phyloP scores from a whole-genome alignment of 2,113 vertebrate species.

The Callospermophilus lateralis region DNA sequence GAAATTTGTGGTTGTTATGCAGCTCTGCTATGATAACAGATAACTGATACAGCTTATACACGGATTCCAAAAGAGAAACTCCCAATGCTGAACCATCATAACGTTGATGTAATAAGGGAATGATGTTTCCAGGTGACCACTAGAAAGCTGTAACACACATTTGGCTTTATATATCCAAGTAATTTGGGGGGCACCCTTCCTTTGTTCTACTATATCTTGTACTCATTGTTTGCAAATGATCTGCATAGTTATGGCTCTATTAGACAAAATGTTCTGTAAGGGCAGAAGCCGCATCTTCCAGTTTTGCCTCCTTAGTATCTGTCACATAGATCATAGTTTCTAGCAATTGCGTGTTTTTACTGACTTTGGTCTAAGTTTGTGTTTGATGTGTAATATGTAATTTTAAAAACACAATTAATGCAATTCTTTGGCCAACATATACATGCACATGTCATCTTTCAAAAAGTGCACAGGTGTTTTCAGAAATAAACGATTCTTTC shows the following conservation, averaged over 20 bases:
- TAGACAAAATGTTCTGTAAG: neutral
- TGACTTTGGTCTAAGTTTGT: neutral
- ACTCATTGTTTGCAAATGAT: neutral
- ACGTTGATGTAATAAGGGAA: neutral
- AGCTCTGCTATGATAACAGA: neutral
- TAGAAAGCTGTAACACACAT: neutral
- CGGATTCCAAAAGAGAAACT: slow-evolving; percentile 10
- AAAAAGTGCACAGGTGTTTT: neutral
- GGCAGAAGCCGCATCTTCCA: neutral
- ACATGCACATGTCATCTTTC: neutral
- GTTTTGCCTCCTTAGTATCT: neutral
- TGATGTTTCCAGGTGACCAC: neutral
- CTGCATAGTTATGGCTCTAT: neutral
- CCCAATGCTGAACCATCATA: neutral
- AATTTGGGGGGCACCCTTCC: neutral
- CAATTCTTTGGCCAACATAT: neutral
- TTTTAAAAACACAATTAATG: neutral
- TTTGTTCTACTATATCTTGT: neutral
- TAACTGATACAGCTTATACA: neutral
- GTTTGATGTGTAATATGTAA: neutral
- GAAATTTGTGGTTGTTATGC: slow-evolving; percentile 11
- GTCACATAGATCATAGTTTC: neutral
- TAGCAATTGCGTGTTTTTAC: slow-evolving; percentile 6
- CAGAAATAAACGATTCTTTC: neutral
- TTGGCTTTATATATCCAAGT: neutral